Base-by-base conservation (phyloP, 2,113 vertebrate genomes). In the Sula dactylatra region DNA sequence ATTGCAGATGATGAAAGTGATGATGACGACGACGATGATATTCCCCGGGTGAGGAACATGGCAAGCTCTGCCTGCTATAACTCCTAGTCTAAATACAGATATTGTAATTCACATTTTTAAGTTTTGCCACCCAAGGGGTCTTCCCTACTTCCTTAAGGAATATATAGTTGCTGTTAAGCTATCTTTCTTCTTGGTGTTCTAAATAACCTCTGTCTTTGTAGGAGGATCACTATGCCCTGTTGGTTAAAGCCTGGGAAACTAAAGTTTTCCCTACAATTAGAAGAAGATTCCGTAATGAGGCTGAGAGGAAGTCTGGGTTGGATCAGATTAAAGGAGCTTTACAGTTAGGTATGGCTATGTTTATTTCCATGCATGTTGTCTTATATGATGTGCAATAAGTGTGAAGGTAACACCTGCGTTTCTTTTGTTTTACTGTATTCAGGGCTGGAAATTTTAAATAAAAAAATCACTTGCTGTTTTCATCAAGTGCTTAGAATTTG, bases 211-310 rank as follows among this genome's bases (percentile, higher is more conserved):
- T 87, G n/a, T 82, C 56, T 90, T 70, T 94, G 47, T 85, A 99
- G 99, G 99, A 99, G 98, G 99, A 99, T 94, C 99, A 99, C 96
- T 99, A 99, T 10, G 99, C 99, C 62, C 97, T 99, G 89, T 98
- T 99, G 88, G 99, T 99, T 66, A 99, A 99, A 98, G 99, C 99
- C 24, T 99, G 99, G 99, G 99, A 99, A 97, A 99, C 99, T 38
- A 99, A 99, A 96, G 99, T 99, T 71, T 99, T 99, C 93, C 99
- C 99, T 40, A 99, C 99, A 16, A 99, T 99, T 96, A 98, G 99
- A n/a, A 99, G 99, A 91, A 98, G 99, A 22, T 99, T 99, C 98
- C 99, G 99, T 66, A 99, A 99, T 11, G 99, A 99, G 92, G 99
- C 99, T 10, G 99, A 99, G 94, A 98, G 99, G 92, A 99, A 99